phyloP scores from a whole-genome alignment of 2,797 vertebrate species.

The Sebastolobus alascanus region DNA sequence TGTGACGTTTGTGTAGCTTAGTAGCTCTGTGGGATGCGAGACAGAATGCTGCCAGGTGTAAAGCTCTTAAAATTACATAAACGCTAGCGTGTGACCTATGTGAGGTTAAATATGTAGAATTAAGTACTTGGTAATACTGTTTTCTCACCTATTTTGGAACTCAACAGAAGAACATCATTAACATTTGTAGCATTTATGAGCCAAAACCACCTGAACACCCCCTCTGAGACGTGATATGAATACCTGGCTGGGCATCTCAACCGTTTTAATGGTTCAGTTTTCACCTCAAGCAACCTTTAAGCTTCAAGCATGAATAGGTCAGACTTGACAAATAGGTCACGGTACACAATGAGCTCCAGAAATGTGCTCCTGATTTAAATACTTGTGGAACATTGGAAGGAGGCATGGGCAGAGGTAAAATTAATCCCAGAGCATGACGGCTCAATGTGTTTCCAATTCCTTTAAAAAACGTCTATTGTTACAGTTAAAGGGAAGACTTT shows the following conservation, averaged over 20 bases:
- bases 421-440: constrained; percentile 46
- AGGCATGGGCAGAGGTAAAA: constrained; percentile 36
- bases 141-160: constrained; percentile 6
- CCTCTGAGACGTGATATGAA: neutral
- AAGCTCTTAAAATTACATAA: constrained; percentile 32
- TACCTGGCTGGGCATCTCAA: neutral
- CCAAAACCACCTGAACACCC: neutral
- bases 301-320: constrained; percentile 22
- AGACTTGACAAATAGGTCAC: constrained; percentile 47
- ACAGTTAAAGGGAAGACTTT: constrained; percentile 57
- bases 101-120: neutral
- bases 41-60: constrained; percentile 29
- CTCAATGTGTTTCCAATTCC: constrained; percentile 68
- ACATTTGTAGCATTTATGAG: neutral
- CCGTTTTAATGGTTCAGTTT: neutral
- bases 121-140: neutral
- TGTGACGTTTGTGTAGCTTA: constrained; percentile 45
- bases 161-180: neutral
- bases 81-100: constrained; percentile 1
- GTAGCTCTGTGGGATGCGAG: constrained; percentile 33
- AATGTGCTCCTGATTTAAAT: constrained; percentile 66
- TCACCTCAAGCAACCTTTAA: constrained; percentile 26
- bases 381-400: constrained; percentile 59
- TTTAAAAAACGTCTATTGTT: constrained; percentile 51
- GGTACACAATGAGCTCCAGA: constrained; percentile 30